Percentiles rank a stretch among this genome's conserved stretches.
Conservation (phyloP, 2,113 vertebrate genomes). For the Scolopax mira region DNA sequence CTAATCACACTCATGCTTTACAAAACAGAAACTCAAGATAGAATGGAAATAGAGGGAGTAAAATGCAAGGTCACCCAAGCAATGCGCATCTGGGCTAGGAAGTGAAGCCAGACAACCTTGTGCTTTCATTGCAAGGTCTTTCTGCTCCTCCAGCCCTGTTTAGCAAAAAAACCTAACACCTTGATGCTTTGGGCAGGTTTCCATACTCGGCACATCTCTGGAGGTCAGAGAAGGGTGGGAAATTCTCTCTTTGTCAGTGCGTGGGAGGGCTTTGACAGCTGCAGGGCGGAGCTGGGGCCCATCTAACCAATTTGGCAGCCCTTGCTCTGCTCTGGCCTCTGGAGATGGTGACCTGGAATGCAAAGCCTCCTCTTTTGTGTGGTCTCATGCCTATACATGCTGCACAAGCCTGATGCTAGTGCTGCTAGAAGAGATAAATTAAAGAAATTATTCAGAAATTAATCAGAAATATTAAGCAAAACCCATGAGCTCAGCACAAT, state of each 20-base stretch:
- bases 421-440: neutral
- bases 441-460: neutral
- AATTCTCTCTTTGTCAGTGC: neutral
- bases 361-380: slow-evolving; percentile 41
- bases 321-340: slow-evolving; percentile 16
- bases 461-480: slow-evolving; percentile 29
- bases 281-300: slow-evolving; percentile 28
- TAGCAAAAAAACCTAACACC: neutral
- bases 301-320: slow-evolving; percentile 23
- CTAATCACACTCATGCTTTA: neutral
- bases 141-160: slow-evolving; percentile 6
- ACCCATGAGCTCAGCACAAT: neutral
- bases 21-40: neutral
- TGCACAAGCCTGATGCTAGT: neutral
- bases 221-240: slow-evolving; percentile 51
- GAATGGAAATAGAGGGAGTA: neutral
- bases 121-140: slow-evolving; percentile 6
- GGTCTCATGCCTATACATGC: slow-evolving; percentile 15
- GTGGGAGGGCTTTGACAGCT: slow-evolving; percentile 49
- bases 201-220: neutral
- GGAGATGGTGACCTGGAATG: slow-evolving; percentile 50
- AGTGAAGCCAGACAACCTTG: neutral
- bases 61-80: neutral
- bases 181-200: slow-evolving; percentile 29
- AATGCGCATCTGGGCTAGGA: neutral